Conservation (phyloP, 2,797 vertebrate genomes). For the Schizopygopsis malacanthus region DNA sequence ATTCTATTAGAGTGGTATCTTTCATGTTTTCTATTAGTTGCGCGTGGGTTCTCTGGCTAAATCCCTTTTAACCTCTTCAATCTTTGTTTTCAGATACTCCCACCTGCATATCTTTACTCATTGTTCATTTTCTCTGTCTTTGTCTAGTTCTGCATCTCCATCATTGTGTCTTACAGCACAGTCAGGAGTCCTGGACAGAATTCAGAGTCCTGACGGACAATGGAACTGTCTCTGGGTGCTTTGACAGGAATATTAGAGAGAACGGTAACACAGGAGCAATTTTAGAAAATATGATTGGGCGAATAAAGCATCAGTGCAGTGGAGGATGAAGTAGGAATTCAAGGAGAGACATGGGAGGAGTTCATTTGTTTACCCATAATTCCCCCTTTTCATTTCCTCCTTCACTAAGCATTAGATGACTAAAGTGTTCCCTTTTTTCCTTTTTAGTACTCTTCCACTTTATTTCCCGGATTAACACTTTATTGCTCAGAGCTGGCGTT, state of each 20-base stretch:
- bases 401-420: slow-evolving; percentile 48
- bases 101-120: slow-evolving; percentile 41
- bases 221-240: slow-evolving; percentile 25
- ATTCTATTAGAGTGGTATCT: slow-evolving; percentile 67
- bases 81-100: slow-evolving; percentile 50
- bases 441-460: slow-evolving; percentile 9
- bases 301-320: slow-evolving; percentile 36
- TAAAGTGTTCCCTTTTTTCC: slow-evolving; percentile 53
- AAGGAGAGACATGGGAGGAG: slow-evolving; percentile 57
- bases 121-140: slow-evolving; percentile 27
- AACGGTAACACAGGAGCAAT: slow-evolving; percentile 7
- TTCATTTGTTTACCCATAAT: slow-evolving; percentile 69
- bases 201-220: slow-evolving; percentile 19
- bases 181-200: slow-evolving; percentile 30
- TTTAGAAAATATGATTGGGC: slow-evolving; percentile 40
- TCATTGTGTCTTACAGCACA: slow-evolving; percentile 6
- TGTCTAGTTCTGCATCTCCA: not conserved
- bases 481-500: not conserved
- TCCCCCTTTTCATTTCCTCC: slow-evolving; percentile 54
- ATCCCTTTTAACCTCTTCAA: slow-evolving; percentile 63
- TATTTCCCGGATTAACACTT: not conserved
- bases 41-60: slow-evolving; percentile 61
- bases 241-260: slow-evolving; percentile 51
- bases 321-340: slow-evolving; percentile 55
- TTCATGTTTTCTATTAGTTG: slow-evolving; percentile 63